These are phyloP conservation scores for Drosophila paranaensis DNA, from an alignment of 2,888 invertebrate species.

Conservation along the genomic window DNA sequence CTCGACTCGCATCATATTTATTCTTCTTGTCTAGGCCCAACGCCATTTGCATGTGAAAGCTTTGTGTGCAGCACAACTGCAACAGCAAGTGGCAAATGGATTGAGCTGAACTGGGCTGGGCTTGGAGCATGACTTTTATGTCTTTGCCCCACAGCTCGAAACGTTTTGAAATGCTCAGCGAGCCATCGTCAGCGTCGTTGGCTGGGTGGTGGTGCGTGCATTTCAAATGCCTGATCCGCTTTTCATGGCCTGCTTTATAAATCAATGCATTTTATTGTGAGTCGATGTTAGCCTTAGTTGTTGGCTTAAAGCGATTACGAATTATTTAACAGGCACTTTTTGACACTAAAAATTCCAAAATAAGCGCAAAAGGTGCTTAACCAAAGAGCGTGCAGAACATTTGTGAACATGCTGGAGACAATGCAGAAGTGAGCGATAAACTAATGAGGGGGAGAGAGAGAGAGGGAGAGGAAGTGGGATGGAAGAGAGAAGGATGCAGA, in stretches of 20 bases:
- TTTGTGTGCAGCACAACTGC: constrained; percentile 17
- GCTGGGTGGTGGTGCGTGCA: constrained; percentile 20
- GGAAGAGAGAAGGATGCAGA: too few species aligned
- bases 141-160: constrained; percentile 25
- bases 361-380: not conserved
- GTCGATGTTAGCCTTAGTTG: constrained; percentile 3
- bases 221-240: constrained; percentile 34
- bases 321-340: constrained; percentile 23
- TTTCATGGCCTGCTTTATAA: constrained; percentile 34
- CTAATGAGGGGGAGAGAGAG: not conserved
- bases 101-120: constrained; percentile 8
- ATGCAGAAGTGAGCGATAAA: not conserved
- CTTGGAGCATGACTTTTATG: constrained; percentile 28
- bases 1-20: constrained; percentile 12
- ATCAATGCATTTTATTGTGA: constrained; percentile 26
- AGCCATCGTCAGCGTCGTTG: constrained; percentile 40
- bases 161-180: constrained; percentile 35
- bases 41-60: constrained; percentile 56
- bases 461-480: too few species aligned
- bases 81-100: constrained; percentile 35
- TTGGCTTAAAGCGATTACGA: constrained; percentile 12
- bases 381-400: not conserved
- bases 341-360: constrained; percentile 1
- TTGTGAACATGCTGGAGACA: not conserved
- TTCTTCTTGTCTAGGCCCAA: constrained; percentile 30